phyloP scores from a whole-genome alignment of 2,888 invertebrate genomes.

The Lysandra coridon region DNA sequence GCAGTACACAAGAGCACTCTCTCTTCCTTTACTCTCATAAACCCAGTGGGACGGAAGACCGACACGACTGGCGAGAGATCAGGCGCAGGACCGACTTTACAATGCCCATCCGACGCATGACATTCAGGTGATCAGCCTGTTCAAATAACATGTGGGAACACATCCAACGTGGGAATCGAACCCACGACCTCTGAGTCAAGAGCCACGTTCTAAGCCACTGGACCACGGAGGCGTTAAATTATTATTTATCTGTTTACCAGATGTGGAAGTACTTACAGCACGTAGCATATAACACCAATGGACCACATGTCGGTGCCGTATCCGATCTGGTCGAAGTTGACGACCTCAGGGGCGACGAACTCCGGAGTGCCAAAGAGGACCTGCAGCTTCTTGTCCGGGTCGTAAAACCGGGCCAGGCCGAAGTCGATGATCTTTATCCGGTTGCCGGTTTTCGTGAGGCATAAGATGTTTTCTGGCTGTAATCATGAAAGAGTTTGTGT shows the following conservation, averaged over 20 bases:
- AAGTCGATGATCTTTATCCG: conserved; percentile 99
- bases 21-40: too few relatives aligned
- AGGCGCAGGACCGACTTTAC: too few relatives aligned
- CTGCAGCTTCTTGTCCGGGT: conserved; percentile 94
- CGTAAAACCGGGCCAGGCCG: conserved; percentile 95
- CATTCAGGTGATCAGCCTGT: too few relatives aligned
- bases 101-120: too few relatives aligned
- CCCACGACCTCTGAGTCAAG: too few relatives aligned
- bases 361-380: conserved; percentile 99
- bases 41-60: too few relatives aligned
- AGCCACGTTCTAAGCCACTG: too few relatives aligned
- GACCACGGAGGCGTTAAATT: too few relatives aligned
- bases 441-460: conserved; percentile 97
- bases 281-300: conserved; percentile 98
- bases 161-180: too few relatives aligned
- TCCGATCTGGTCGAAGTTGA: conserved; percentile 98
- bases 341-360: conserved; percentile 99
- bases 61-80: too few relatives aligned
- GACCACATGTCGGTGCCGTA: conserved; percentile 99
- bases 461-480: conserved; percentile 98
- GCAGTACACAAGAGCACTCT: too few relatives aligned
- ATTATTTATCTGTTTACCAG: neutral
- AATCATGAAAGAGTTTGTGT: conserved; percentile 34
- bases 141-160: too few relatives aligned
- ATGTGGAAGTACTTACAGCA: conserved; percentile 88